Percentiles rank a stretch among this genome's conserved stretches.
These are phyloP conservation scores for Drosophila rhopaloa DNA, from an alignment of 1,140 invertebrate species.

Conservation along the genomic window DNA sequence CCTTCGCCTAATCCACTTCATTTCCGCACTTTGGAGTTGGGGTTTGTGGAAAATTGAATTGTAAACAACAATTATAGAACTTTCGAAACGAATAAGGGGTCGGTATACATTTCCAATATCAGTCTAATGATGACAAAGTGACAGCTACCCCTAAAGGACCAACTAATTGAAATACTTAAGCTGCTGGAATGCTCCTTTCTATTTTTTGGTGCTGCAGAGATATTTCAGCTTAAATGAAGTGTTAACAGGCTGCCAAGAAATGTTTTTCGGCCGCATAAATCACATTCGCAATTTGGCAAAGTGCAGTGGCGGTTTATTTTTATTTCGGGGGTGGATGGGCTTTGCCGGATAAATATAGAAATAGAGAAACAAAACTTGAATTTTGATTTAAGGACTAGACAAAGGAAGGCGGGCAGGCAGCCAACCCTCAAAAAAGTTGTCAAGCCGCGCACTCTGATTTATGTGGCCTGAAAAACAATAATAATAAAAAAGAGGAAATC, in stretches of 20 bases:
- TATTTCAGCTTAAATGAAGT: constrained; percentile 67
- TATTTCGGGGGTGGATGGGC: neutral
- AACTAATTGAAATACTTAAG: constrained; percentile 44
- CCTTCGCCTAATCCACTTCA: constrained; percentile 35
- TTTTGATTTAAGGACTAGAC: constrained; percentile 31
- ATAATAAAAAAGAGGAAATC: constrained; percentile 30
- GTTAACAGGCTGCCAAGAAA: constrained; percentile 61
- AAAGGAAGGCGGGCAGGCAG: constrained; percentile 10
- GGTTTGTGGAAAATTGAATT: constrained; percentile 55
- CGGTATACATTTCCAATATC: no score
- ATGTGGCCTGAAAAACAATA: constrained; percentile 52
- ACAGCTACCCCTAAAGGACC: neutral
- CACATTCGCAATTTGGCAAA: constrained; percentile 75
- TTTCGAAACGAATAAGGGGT: constrained; percentile 13
- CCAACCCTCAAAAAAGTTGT: constrained; percentile 22
- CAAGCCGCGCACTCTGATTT: constrained; percentile 50
- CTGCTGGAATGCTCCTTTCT: constrained; percentile 10
- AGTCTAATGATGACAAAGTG: constrained; percentile 10
- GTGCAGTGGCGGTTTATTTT: constrained; percentile 38
- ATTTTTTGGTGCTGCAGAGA: constrained; percentile 1
- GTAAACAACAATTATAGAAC: constrained; percentile 72
- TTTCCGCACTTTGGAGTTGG: constrained; percentile 1
- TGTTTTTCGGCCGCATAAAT: constrained; percentile 50
- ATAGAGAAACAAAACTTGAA: constrained; percentile 11
- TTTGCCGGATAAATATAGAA: neutral